A percentile compares a stretch with the other conserved stretches of the same genome.
Conservation (phyloP, 2,797 vertebrate genomes). For the Alca torda region DNA sequence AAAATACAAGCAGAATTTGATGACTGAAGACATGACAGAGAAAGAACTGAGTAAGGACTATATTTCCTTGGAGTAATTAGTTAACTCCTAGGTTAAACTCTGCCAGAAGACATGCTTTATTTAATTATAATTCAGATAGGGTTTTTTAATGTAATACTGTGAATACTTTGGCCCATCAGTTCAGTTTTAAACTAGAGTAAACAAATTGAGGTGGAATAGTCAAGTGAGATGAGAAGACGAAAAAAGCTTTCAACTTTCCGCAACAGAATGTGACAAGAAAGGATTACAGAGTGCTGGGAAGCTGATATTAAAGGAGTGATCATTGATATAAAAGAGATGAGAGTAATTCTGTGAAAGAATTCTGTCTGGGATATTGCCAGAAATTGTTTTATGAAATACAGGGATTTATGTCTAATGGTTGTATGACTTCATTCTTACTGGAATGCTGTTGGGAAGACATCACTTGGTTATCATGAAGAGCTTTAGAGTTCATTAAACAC, state of each 20-base stretch:
- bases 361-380: not conserved
- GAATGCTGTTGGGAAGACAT: not conserved
- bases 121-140: not conserved
- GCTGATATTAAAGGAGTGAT: not conserved
- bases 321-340: not conserved
- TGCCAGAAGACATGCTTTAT: not conserved
- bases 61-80: not conserved
- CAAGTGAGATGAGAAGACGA: not conserved
- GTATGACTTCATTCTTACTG: not conserved
- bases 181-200: not conserved
- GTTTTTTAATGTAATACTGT: not conserved
- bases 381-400: not conserved
- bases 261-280: not conserved
- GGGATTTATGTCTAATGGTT: not conserved
- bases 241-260: not conserved
- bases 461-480: not conserved
- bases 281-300: not conserved
- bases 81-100: not conserved
- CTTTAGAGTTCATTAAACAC: not conserved
- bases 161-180: not conserved
- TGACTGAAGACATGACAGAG: not conserved
- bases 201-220: not conserved
- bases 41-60: not conserved
- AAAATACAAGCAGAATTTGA: not conserved
- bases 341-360: not conserved